phyloP scores from a whole-genome alignment of 2,888 invertebrate species.

The Muschampia staudingeri region DNA sequence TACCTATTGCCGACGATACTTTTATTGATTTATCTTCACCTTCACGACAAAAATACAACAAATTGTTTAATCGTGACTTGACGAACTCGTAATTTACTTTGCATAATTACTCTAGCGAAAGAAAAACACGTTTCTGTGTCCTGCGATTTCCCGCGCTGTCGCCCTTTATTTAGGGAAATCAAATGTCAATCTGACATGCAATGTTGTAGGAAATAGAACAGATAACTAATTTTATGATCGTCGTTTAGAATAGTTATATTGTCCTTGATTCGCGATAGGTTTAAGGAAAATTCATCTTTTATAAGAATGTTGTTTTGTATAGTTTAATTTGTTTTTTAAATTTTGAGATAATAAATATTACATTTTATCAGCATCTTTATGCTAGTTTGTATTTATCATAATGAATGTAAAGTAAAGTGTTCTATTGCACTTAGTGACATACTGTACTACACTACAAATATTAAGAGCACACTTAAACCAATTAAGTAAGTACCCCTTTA shows the following conservation, averaged over 20 bases:
- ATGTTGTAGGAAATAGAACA: constrained; percentile 62
- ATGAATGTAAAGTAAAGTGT: too few species aligned
- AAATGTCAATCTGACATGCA: constrained; percentile 85
- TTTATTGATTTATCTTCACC: constrained; percentile 45
- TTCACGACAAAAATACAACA: constrained; percentile 60
- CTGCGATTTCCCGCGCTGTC: constrained; percentile 70
- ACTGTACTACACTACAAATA: too few species aligned
- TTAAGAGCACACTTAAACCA: too few species aligned
- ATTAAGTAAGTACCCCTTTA: too few species aligned
- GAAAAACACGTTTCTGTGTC: constrained; percentile 78
- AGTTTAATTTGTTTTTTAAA: too few species aligned
- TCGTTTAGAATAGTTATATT: constrained; percentile 25
- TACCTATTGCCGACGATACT: neutral
- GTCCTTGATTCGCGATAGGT: neutral
- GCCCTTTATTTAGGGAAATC: constrained; percentile 74
- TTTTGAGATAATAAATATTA: too few species aligned
- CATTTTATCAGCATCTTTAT: too few species aligned
- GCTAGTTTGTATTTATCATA: too few species aligned
- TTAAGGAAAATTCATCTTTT: too few species aligned
- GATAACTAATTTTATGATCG: constrained; percentile 40
- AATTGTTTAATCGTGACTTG: constrained; percentile 79
- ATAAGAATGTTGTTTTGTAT: too few species aligned
- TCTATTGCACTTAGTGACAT: too few species aligned
- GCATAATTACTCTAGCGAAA: constrained; percentile 73
- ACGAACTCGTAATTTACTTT: constrained; percentile 75